phyloP scores from a whole-genome alignment of 2,888 invertebrate species.

The Spodoptera picta region DNA sequence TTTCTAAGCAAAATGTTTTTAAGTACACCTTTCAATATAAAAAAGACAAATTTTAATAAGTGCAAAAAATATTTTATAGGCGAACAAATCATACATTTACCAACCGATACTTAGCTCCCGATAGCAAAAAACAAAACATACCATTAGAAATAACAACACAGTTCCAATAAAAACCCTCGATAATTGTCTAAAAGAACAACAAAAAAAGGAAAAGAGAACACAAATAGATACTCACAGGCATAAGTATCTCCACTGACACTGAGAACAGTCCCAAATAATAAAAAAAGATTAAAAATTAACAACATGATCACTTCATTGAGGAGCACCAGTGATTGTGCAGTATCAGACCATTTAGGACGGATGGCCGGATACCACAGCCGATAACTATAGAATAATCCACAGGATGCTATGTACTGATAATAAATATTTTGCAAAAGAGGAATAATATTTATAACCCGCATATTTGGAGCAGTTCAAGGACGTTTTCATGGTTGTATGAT shows the following conservation, averaged over 20 bases:
- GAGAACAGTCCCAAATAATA: slow-evolving; percentile 54
- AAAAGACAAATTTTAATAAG: too few species aligned
- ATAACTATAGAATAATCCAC: slow-evolving; percentile 69
- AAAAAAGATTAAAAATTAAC: slow-evolving; percentile 58
- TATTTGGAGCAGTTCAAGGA: slow-evolving; percentile 52
- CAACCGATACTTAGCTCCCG: too few species aligned
- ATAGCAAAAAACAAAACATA: too few species aligned
- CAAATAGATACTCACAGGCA: slow-evolving; percentile 35
- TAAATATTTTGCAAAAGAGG: slow-evolving; percentile 50
- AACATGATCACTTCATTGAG: slow-evolving; percentile 58
- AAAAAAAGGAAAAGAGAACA: slow-evolving; percentile 9
- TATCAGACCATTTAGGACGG: slow-evolving; percentile 27
- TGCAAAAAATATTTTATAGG: too few species aligned
- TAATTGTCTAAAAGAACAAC: background rate
- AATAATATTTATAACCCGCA: slow-evolving; percentile 48
- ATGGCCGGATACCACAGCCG: slow-evolving; percentile 48
- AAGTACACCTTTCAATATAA: too few species aligned
- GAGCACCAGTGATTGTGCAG: slow-evolving; percentile 24
- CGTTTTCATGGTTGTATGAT: slow-evolving; percentile 8
- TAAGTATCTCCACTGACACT: slow-evolving; percentile 57
- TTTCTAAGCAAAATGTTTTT: too few species aligned
- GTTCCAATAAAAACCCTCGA: background rate
- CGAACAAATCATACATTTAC: too few species aligned
- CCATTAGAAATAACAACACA: too few species aligned
- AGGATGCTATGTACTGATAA: slow-evolving; percentile 74